These are phyloP conservation scores for Orientallactaga sibirica DNA, from an alignment of 2,797 vertebrate species.

Conservation along the genomic window DNA sequence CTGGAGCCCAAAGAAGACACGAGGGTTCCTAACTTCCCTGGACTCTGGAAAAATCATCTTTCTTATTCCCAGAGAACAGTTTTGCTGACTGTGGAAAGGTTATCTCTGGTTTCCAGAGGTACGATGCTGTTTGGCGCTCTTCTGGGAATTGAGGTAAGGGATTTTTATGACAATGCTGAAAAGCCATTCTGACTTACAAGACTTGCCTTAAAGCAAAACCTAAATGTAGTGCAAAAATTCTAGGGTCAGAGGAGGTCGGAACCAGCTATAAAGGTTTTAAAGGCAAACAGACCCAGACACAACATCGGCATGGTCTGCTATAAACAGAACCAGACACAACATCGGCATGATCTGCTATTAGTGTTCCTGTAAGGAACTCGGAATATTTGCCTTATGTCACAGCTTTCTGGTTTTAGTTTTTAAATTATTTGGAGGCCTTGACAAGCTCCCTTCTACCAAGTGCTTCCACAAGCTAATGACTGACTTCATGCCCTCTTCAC, in stretches of 20 bases:
- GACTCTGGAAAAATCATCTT: neutral
- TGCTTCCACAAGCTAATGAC: neutral
- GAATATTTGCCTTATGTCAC: conserved; percentile 4
- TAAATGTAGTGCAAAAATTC: conserved; percentile 41
- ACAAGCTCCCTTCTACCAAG: neutral
- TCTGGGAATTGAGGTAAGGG: conserved; percentile 35
- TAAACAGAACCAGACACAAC: neutral
- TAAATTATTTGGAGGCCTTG: neutral
- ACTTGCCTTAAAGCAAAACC: conserved; percentile 49
- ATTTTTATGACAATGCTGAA: conserved; percentile 54
- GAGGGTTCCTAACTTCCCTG: neutral
- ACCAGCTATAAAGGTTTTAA: conserved; percentile 37
- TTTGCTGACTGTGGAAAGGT: conserved; percentile 32
- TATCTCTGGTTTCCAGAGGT: conserved; percentile 51
- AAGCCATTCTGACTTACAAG: conserved; percentile 36
- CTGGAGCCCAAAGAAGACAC: neutral
- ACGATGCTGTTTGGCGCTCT: neutral
- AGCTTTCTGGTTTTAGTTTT: conserved; percentile 54
- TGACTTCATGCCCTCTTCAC: neutral
- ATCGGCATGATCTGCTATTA: neutral
- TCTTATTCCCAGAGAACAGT: conserved; percentile 26
- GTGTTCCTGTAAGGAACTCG: neutral
- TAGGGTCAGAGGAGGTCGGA: neutral
- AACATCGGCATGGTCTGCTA: neutral
- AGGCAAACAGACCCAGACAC: neutral